phyloP scores from a whole-genome alignment of 2,888 invertebrate genomes.

The Plagodis dolabraria region DNA sequence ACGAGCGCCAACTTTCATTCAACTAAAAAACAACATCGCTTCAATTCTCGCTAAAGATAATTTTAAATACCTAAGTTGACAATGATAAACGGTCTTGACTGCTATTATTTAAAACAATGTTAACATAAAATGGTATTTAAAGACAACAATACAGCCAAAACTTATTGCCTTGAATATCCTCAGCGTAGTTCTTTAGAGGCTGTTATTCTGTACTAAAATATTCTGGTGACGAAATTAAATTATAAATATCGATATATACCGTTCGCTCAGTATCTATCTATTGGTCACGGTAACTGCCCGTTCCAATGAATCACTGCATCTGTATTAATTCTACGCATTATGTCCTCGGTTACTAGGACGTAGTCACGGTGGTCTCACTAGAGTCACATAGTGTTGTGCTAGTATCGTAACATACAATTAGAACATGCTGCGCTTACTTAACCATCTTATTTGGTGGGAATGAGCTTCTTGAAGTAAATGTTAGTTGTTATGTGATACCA shows the following conservation, averaged over 20 bases:
- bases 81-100: constrained; percentile 43
- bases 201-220: constrained; percentile 40
- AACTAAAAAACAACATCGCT: constrained; percentile 40
- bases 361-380: no score
- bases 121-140: constrained; percentile 27
- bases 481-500: background rate
- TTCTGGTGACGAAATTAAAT: constrained; percentile 31
- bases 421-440: no score
- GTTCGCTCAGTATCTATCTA: constrained; percentile 14
- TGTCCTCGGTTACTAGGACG: constrained; percentile 31
- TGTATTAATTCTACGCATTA: constrained; percentile 24
- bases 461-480: no score
- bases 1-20: constrained; percentile 57
- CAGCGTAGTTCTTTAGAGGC: constrained; percentile 3
- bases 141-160: constrained; percentile 29
- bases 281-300: constrained; percentile 35
- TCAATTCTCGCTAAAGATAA: constrained; percentile 49
- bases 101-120: constrained; percentile 29
- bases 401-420: no score
- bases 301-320: constrained; percentile 39
- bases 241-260: constrained; percentile 42
- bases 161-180: constrained; percentile 18
- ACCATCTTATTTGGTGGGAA: no score
- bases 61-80: constrained; percentile 10
- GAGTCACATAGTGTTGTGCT: background rate